Evolutionary conservation across 2,888 invertebrate species (phyloP), one percentile per base, ranked within the genome.

Genomic region (Mayetiola destructor): DNA sequence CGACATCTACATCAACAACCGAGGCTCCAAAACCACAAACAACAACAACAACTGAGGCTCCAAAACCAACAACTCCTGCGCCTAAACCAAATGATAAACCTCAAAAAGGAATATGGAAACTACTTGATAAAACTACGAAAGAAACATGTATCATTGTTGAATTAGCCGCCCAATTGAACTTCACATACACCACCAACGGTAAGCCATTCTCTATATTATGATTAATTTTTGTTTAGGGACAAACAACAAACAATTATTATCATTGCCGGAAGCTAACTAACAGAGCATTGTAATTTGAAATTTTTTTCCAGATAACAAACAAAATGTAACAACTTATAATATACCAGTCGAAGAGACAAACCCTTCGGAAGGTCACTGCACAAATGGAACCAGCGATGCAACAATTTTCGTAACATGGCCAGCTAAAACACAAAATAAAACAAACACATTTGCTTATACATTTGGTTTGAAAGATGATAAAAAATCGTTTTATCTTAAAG

Each of bases 141-240:
- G 66, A 73, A 1, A 78, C 80, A 6, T 87, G 87, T 64, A 76
- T 88, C 27, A 65, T 83, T 55, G 68, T 81, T 8, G 74, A 80
- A 68, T 80, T 85, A 74, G 81, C 84, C 0, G 76, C 80, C 5
- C 78, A 80, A 65, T 69, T 87, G 58, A 80, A 79, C 61, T 67
- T 87, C 56, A 67, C 67, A n/a, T 72, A 71, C 57, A 65, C 64
- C 60, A 67, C 66, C 21, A 66, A 65, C 62, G 66, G 71, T 70
- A 59, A 63, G 58, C n/a, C n/a, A n/a, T n/a, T n/a, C n/a, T n/a
- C n/a, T n/a, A n/a, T n/a, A n/a, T n/a, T n/a, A n/a, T n/a, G n/a
- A n/a, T n/a, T n/a, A n/a, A n/a, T n/a, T n/a, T n/a, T n/a, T n/a
- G n/a, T n/a, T n/a, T n/a, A n/a, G n/a, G n/a, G n/a, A n/a, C n/a